phyloP scores from a whole-genome alignment of 2,888 invertebrate genomes.

The Calliphora vomitoria region DNA sequence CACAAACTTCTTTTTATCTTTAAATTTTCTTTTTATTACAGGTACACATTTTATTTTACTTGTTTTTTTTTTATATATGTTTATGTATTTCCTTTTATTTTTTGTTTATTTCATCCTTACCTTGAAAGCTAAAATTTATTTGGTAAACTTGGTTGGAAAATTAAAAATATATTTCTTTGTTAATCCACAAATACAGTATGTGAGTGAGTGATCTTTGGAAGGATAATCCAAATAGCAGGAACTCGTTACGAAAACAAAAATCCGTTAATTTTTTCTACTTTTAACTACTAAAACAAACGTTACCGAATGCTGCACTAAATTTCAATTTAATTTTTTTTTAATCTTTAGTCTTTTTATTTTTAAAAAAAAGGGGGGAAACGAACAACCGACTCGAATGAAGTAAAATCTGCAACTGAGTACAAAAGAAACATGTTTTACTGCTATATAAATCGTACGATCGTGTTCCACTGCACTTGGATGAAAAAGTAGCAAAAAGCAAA shows the following conservation, averaged over 20 bases:
- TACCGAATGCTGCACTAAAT: constrained; percentile 42
- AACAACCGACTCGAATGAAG: constrained; percentile 77
- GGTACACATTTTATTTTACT: constrained; percentile 25
- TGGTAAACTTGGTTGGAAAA: constrained; percentile 59
- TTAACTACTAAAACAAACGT: constrained; percentile 22
- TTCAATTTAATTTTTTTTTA: constrained; percentile 1
- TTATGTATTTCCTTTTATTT: constrained; percentile 9
- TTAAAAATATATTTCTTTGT: constrained; percentile 18
- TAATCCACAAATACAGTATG: constrained; percentile 57
- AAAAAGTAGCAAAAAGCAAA: constrained; percentile 26
- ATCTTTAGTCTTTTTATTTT: background rate
- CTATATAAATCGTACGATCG: constrained; percentile 81
- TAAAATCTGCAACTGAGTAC: constrained; percentile 83
- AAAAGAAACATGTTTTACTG: constrained; percentile 81
- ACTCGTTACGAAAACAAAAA: constrained; percentile 50
- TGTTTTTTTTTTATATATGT: constrained; percentile 6
- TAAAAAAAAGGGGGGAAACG: constrained; percentile 35
- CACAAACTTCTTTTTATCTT: background rate
- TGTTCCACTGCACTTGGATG: constrained; percentile 52
- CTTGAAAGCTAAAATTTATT: constrained; percentile 73
- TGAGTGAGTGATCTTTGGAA: constrained; percentile 55
- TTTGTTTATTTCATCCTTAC: constrained; percentile 70
- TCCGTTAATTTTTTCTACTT: background rate
- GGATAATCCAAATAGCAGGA: constrained; percentile 70
- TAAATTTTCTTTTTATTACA: background rate